Conservation (phyloP, 2,797 vertebrate species). For the Simalia tracyae region DNA sequence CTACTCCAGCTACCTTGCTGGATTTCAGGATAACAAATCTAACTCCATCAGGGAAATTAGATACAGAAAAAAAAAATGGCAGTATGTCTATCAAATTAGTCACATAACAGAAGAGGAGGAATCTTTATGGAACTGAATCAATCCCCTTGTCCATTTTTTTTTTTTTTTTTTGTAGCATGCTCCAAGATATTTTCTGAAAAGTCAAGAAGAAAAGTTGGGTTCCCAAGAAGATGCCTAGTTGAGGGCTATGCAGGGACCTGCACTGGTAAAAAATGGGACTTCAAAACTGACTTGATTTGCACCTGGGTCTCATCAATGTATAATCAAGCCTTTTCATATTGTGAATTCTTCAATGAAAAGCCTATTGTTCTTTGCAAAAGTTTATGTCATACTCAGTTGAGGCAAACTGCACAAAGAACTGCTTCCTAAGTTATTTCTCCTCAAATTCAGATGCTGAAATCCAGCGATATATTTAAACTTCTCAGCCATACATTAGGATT, state of each 20-base stretch:
- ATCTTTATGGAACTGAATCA: background rate
- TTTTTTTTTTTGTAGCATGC: background rate
- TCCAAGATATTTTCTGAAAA: background rate
- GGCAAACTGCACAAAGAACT: background rate
- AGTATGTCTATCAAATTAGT: background rate
- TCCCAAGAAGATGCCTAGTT: background rate
- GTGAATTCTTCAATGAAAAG: background rate
- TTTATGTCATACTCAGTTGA: background rate
- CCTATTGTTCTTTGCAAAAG: background rate
- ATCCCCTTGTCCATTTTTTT: background rate
- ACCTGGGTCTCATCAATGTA: constrained; percentile 6
- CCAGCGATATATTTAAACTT: background rate
- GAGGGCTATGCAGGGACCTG: background rate
- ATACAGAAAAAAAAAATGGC: background rate
- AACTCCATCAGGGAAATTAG: background rate
- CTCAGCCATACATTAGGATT: background rate
- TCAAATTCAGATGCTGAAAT: background rate
- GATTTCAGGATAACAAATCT: constrained; percentile 6
- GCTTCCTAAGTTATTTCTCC: background rate
- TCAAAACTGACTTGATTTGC: background rate
- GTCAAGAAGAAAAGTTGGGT: background rate
- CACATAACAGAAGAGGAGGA: background rate
- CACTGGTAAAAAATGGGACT: background rate
- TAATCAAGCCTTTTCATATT: constrained; percentile 5
- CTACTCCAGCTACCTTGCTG: background rate